These are phyloP conservation scores for Phocoena sinus DNA, from an alignment of 2,113 vertebrate genomes.

Conservation along the genomic window DNA sequence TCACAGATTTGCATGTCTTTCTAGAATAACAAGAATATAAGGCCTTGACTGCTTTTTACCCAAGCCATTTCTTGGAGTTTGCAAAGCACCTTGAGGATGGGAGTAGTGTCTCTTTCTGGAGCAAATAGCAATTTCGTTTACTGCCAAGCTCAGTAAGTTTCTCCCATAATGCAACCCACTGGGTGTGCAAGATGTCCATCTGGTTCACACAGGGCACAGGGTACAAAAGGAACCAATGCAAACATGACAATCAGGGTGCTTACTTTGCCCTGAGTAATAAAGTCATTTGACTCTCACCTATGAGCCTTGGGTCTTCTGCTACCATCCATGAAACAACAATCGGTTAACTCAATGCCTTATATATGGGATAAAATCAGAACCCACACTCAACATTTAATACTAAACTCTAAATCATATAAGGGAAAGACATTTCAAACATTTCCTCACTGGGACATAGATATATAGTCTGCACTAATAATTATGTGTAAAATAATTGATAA, in stretches of 20 bases:
- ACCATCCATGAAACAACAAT: neutral
- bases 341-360: neutral
- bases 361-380: too few species aligned
- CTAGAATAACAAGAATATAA: neutral
- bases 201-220: neutral
- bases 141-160: neutral
- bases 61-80: neutral
- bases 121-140: neutral
- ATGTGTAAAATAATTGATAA: neutral
- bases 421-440: neutral
- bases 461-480: neutral
- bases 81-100: neutral
- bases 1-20: neutral
- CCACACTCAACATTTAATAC: neutral
- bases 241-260: neutral
- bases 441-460: neutral
- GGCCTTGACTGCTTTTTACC: neutral
- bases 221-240: fast-evolving
- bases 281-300: neutral
- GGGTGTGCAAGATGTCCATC: neutral
- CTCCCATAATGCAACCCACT: neutral
- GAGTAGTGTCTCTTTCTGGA: neutral
- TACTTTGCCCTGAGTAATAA: neutral
- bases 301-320: neutral
- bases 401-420: neutral